Evolutionary conservation across 2,888 invertebrate genomes (phyloP), one percentile per base, ranked within the genome.

Genomic region (Sphaerophoria rueppellii): DNA sequence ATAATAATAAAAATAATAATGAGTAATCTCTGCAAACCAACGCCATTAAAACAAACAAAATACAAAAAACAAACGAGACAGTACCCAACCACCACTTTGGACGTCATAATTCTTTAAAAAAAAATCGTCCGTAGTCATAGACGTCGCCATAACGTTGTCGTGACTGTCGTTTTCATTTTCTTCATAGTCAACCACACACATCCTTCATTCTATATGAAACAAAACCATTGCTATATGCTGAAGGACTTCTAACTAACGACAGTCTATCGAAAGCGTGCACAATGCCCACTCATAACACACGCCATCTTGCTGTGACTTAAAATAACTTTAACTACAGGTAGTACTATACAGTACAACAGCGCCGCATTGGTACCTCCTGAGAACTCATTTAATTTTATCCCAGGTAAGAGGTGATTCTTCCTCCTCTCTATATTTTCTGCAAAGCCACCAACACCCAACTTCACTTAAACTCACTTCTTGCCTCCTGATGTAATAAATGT

Each of bases 211-310:
- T 24, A 24, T 2, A 24, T 24, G 24, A 24, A 24, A 24, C 32
- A 65, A 52, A 34, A 76, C 16, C 35, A 35, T 35, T 24, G 14
- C 67, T 24, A 24, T 24, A 24, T 24, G 2, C 24, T 32, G 40
- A 60, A 71, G 63, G 37, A 57, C 79, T 60, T 55, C 55, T 80
- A 69, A 69, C 71, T 71, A 83, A 79, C 80, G 83, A 83, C 80
- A 79, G 83, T 83, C 67, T 71, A 80, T 83, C 80, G 75, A 80
- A 83, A 83, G 83, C 83, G 83, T 83, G 83, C 83, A 75, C 83
- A 83, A 72, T 83, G 75, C 75, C 79, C 83, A 79, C 83, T 83
- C 83, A 83, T 83, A 83, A 75, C 46, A 83, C 75, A 76, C 80
- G 75, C 80, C 69, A 83, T 43, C 35, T 52, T 65, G 80, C 70